Conservation (phyloP, 1,140 invertebrate species). For the Diuraphis noxia region DNA sequence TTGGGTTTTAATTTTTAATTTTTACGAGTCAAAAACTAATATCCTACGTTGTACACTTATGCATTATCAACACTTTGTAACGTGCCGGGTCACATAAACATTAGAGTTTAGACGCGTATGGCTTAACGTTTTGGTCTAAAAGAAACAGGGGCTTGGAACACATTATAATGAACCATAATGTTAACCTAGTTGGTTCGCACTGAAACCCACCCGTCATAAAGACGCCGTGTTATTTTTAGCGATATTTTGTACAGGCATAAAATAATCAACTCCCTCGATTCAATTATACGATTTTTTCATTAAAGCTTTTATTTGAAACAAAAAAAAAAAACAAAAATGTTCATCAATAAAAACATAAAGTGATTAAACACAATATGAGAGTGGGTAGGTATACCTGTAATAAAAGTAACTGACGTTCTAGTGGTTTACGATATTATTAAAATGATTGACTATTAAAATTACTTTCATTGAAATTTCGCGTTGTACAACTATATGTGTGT, state of each 20-base stretch:
- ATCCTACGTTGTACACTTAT: not conserved
- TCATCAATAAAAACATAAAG: not conserved
- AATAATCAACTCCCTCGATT: not conserved
- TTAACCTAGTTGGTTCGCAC: not conserved
- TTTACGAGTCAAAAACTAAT: not conserved
- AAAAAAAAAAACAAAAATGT: not conserved
- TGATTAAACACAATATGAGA: not conserved
- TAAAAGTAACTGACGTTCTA: not conserved
- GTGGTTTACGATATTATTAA: not conserved
- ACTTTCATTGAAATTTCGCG: not conserved
- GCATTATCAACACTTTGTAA: not conserved
- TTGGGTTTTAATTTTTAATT: not conserved
- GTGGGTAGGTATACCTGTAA: not conserved
- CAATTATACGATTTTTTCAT: conserved; percentile 13
- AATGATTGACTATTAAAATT: not conserved
- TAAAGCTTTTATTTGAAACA: not conserved
- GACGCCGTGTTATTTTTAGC: not conserved
- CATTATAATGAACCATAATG: conserved; percentile 14
- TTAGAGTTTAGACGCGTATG: not conserved
- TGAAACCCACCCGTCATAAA: not conserved
- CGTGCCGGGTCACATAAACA: not conserved
- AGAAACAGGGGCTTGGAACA: not conserved
- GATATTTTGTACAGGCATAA: not conserved
- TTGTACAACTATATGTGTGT: not conserved
- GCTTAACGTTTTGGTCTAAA: not conserved